Conservation (phyloP, 2,113 vertebrate species). For the Corythoichthys intestinalis region DNA sequence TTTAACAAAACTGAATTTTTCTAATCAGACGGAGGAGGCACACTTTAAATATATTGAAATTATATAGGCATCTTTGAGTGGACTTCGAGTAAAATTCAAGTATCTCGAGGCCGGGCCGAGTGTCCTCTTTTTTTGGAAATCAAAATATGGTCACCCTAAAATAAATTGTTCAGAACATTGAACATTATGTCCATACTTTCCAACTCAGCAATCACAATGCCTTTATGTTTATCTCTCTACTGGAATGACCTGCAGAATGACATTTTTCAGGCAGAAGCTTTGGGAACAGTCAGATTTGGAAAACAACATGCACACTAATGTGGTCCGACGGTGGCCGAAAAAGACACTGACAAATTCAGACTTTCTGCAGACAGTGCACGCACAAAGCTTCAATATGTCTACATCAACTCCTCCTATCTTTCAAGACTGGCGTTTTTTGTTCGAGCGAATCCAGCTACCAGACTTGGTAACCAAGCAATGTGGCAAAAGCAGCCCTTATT, state of each 20-base stretch:
- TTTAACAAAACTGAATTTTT: too few species aligned
- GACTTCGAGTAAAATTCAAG: too few species aligned
- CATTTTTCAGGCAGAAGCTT: slow-evolving; percentile 8
- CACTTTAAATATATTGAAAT: too few species aligned
- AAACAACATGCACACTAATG: slow-evolving; percentile 14
- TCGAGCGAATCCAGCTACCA: slow-evolving; percentile 26
- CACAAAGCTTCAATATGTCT: slow-evolving; percentile 12
- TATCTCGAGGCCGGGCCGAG: too few species aligned
- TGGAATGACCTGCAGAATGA: not conserved
- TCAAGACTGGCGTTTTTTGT: slow-evolving; percentile 36
- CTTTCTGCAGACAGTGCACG: slow-evolving; percentile 8
- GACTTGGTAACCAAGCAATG: slow-evolving; percentile 53
- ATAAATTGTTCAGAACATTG: not conserved
- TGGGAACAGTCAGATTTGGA: slow-evolving; percentile 13
- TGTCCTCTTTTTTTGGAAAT: too few species aligned
- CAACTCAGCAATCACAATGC: slow-evolving; percentile 1
- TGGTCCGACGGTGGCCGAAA: slow-evolving; percentile 18
- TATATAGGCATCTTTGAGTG: too few species aligned
- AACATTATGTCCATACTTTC: not conserved
- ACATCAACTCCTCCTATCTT: slow-evolving; percentile 2
- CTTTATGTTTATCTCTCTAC: not conserved
- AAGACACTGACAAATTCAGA: slow-evolving; percentile 4
- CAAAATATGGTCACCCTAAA: not conserved
- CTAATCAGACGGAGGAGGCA: too few species aligned
- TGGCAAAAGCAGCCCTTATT: slow-evolving; percentile 58